Evolutionary conservation across 2,113 vertebrate genomes (phyloP), one percentile per base, ranked within the genome.

Genomic region (Nothoprocta perdicaria): DNA sequence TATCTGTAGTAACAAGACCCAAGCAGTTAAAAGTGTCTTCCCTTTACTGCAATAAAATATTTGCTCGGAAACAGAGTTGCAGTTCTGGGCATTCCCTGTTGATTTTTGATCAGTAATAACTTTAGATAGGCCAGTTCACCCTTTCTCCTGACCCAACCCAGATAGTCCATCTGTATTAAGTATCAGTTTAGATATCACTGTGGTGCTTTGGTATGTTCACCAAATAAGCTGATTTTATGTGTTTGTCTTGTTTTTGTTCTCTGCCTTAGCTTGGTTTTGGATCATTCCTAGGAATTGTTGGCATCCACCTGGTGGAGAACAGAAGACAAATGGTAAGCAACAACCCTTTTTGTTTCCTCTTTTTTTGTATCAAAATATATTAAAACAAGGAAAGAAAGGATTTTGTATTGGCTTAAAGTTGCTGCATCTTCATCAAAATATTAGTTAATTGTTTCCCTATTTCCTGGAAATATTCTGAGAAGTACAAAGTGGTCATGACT

Each of bases 291-390:
- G 99, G 98, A 12, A 98, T 99, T 26, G 97, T 99, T 81, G 99
- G 98, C 71, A 97, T 99, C 89, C 95, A 99, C 93, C 97, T 99
- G 90, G 97, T 99, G 94, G 99, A 99, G 96, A 99, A 99, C 80
- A 98, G 99, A 93, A 98, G 97, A 72, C 98, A 99, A 46, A 98
- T 99, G 98, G 99, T 99, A 97, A 98, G 99, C 96, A 90, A 75
- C 11, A 23, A 10, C 27, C 15, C 10, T 73, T 94, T 76, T 45
- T 1, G 1, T 69, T 91, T 33, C 52, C 12, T 2, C 12, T 27
- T 48, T 45, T 43, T 43, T 77, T 55, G 0, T 11, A 10, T 67
- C 10, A 45, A 11, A 58, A 38, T 53, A 52, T 86, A n/a, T 72
- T 85, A 72, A 87, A 48, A 8, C 21, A 48, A 2, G 1, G 67